Evolutionary conservation across 2,888 invertebrate genomes (phyloP).

Genomic region (Xestobium rufovillosum): DNA sequence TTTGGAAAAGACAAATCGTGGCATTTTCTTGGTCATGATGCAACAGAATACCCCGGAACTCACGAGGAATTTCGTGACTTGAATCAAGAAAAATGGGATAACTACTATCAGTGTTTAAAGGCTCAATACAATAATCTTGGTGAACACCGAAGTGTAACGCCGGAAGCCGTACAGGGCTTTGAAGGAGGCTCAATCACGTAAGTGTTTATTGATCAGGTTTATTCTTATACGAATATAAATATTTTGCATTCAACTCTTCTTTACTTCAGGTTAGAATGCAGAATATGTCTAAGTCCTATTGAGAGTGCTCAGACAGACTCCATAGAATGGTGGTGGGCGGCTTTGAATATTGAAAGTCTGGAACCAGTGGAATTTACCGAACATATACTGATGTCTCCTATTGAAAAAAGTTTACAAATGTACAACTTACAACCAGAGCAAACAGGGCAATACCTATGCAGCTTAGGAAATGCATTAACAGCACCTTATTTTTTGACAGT

Average conservation of each 20-base stretch:
- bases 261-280: slow-evolving; percentile 43
- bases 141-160: slow-evolving; percentile 36
- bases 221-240: slow-evolving; percentile 3
- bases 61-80: slow-evolving; percentile 38
- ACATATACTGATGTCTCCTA: slow-evolving; percentile 41
- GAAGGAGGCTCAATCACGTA: slow-evolving; percentile 45
- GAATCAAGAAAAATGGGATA: slow-evolving; percentile 45
- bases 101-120: slow-evolving; percentile 49
- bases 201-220: slow-evolving; percentile 14
- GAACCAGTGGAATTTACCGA: slow-evolving; percentile 41
- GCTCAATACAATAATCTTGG: slow-evolving; percentile 37
- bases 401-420: slow-evolving; percentile 46
- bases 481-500: slow-evolving; percentile 49
- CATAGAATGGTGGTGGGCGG: slow-evolving; percentile 45
- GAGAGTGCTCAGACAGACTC: slow-evolving; percentile 37
- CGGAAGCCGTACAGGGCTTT: slow-evolving; percentile 39
- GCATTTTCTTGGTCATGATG: slow-evolving; percentile 37
- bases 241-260: background rate
- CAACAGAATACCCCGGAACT: slow-evolving; percentile 44
- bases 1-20: slow-evolving; percentile 34
- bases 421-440: slow-evolving; percentile 46
- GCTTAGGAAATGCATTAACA: slow-evolving; percentile 42
- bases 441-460: slow-evolving; percentile 52
- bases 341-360: slow-evolving; percentile 26
- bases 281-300: slow-evolving; percentile 49